These are phyloP conservation scores for Brachyhypopomus gauderio DNA, from an alignment of 2,113 vertebrate species.

Conservation along the genomic window DNA sequence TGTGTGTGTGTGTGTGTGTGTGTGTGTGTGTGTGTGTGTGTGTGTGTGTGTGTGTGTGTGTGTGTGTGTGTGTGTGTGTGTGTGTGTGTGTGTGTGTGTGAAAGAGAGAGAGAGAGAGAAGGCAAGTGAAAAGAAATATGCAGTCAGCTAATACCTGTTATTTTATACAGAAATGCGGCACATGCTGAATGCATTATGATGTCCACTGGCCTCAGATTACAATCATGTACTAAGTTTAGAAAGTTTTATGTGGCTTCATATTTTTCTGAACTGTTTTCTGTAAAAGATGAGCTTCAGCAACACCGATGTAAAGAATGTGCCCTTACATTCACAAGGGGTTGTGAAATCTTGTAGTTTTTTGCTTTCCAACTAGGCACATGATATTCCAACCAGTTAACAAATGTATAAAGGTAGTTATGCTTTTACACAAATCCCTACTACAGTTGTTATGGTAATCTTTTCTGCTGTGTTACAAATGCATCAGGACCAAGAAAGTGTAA, in stretches of 20 bases:
- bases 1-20: neutral
- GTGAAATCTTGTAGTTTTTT: too few species aligned
- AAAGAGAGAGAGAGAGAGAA: neutral
- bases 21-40: neutral
- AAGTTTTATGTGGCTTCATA: neutral
- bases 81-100: neutral
- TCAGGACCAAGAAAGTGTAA: slow-evolving; percentile 29
- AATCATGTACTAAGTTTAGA: neutral
- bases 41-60: neutral
- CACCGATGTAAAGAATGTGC: too few species aligned
- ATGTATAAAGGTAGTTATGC: too few species aligned
- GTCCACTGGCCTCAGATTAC: neutral
- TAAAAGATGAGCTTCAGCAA: too few species aligned
- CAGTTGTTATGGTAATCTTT: neutral
- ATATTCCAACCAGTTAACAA: too few species aligned
- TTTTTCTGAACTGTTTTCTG: too few species aligned
- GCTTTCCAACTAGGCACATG: too few species aligned
- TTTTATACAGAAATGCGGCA: neutral
- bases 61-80: neutral
- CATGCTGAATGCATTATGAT: neutral
- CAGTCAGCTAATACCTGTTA: neutral
- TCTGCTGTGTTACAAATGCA: neutral
- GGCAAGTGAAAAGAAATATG: neutral
- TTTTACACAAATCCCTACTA: too few species aligned
- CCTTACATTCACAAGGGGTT: too few species aligned